Percentiles rank a stretch among this genome's conserved stretches.
Conservation (phyloP, 2,888 invertebrate species). For the Margaritifera margaritifera region DNA sequence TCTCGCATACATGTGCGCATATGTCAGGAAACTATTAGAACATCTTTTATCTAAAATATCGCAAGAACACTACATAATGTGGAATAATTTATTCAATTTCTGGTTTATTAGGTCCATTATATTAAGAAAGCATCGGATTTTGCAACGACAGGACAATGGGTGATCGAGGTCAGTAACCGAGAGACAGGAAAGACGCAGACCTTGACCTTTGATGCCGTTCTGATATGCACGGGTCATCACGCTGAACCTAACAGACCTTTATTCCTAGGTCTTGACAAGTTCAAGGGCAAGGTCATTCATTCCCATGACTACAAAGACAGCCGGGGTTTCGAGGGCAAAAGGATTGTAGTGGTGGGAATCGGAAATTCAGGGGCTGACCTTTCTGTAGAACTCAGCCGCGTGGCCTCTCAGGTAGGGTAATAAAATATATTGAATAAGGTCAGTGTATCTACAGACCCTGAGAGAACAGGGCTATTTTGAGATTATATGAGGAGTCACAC, state of each 20-base stretch:
- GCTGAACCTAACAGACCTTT: slow-evolving; percentile 49
- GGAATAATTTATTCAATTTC: too few species aligned
- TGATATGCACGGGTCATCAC: slow-evolving; percentile 68
- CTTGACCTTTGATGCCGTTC: slow-evolving; percentile 61
- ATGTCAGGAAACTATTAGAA: too few species aligned
- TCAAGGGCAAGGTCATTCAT: slow-evolving; percentile 52
- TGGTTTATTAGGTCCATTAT: slow-evolving; percentile 30
- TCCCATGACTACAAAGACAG: slow-evolving; percentile 54
- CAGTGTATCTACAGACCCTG: too few species aligned
- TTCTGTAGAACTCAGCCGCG: slow-evolving; percentile 70
- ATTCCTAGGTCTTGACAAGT: slow-evolving; percentile 48
- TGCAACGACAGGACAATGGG: slow-evolving; percentile 64
- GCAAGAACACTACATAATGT: too few species aligned
- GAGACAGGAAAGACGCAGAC: slow-evolving; percentile 39
- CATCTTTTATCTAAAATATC: too few species aligned
- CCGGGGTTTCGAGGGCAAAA: slow-evolving; percentile 58
- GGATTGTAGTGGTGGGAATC: slow-evolving; percentile 74
- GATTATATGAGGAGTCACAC: too few species aligned
- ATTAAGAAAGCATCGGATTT: slow-evolving; percentile 53
- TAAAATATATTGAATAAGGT: too few species aligned
- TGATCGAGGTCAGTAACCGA: slow-evolving; percentile 53
- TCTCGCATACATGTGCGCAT: too few species aligned
- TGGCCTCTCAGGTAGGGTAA: slow-evolving; percentile 67
- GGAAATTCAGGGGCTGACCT: slow-evolving; percentile 74
- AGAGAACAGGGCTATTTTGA: too few species aligned